Base-by-base conservation (phyloP, 2,797 vertebrate species). In the Threskiornis aethiopicus region DNA sequence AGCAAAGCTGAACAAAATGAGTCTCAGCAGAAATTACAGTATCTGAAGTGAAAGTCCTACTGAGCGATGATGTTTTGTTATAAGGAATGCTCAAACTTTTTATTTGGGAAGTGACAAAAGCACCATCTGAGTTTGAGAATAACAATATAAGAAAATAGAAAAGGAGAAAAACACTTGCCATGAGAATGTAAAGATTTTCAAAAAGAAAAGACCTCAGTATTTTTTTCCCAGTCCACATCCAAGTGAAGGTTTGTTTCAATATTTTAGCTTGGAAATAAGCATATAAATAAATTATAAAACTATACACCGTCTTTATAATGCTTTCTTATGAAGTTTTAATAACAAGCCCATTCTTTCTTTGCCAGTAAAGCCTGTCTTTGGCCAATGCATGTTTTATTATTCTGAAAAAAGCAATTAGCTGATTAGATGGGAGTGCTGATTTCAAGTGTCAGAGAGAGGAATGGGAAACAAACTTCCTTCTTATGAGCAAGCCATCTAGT, bases 381-480 rank as follows among this genome's bases (percentile, higher is more conserved):
- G 39, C 39, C 37, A 96, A 84, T 29, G 19, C 46, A 41, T 67
- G n/a, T 66, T 96, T 96, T 72, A 89, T 65, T 87, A 94, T 61
- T 84, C 93, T 71, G 77, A 97, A 90, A 90, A 93, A 97, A 96
- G 42, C 83, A 95, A 97, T 97, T 97, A 97, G 92, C 57, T 86
- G 57, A 92, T 94, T 97, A 93, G 96, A 96, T 94, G 76, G 66
- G n/a, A 97, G 58, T 90, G 96, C 80, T 95, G 95, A 97, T 96
- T 90, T 90, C 78, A 96, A n/a, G 90, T 59, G 66, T 72, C 37
- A 26, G 91, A 87, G 83, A 97, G 59, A 28, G 54, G 71, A 96
- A 64, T 67, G 20, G 84, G 78, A 94, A 90, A 46, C 24, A 78
- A 65, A 33, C 6, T 83, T 95, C 59, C 87, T 64, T 95, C 70